Evolutionary conservation across 2,113 vertebrate species (phyloP), one percentile per base, ranked within the genome.

Genomic region (Reinhardtius hippoglossoides): DNA sequence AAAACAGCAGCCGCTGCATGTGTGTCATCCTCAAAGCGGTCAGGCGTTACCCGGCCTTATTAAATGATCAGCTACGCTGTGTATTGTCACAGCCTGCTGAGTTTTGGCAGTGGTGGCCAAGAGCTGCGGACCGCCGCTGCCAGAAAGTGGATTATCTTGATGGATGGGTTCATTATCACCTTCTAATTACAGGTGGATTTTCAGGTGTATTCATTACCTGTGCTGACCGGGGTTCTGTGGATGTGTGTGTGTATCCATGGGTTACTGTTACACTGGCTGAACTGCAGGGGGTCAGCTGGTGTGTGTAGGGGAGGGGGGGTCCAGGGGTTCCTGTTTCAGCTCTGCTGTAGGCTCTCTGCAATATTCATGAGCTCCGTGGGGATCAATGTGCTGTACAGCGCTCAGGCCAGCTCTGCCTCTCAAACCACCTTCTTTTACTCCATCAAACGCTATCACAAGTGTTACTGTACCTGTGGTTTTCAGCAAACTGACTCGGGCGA

Each of bases 181-280:
- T 95, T 93, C 95, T 96, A 95, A 96, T 95, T 95, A 95, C 93
- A 94, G 92, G 85, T 94, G 93, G 89, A 95, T 94, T 95, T 97
- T 94, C 92, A 96, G 94, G 93, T 95, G 92, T 90, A 93, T 95
- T 94, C 91, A 93, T 94, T 94, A 91, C 78, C 85, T 94, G 94
- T 73, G 85, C 91, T 93, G 94, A 91, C 89, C 35, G 23, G 74
- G 59, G 75, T 63, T 80, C 83, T 81, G 73, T 81, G 67, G 67
- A 44, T 75, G 86, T 73, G 74, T 81, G 68, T 60, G 56, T 68
- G 57, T 60, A 40, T 80, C 42, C 24, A 15, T 48, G 81, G 89
- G 85, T 87, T 92, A 87, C 66, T 83, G 87, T 92, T 92, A 92
- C 89, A 87, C 74, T 12, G 61, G 80, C 83, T 82, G 67, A 82